Conservation (phyloP, 2,888 invertebrate species). For the Ptycholaimellus sp. region DNA sequence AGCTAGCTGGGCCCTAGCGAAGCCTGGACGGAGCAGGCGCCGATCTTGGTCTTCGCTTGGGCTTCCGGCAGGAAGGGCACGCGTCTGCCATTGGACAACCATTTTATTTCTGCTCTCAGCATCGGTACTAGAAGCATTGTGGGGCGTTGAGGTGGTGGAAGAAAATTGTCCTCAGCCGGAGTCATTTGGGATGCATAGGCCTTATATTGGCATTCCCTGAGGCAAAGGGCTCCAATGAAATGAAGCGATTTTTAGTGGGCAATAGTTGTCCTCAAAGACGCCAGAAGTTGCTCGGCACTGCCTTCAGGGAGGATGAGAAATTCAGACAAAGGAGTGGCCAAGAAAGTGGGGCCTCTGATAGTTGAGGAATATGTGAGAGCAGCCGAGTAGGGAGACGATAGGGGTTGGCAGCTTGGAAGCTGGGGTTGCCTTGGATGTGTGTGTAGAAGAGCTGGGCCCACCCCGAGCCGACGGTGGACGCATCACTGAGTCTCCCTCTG, state of each 20-base stretch:
- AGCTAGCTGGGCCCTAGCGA: slow-evolving; percentile 5
- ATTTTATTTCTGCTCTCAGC: no score
- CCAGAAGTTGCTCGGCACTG: no score
- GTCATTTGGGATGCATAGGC: no score
- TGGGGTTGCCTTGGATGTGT: slow-evolving; percentile 13
- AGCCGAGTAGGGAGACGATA: slow-evolving; percentile 26
- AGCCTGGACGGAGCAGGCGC: slow-evolving; percentile 13
- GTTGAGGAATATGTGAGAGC: slow-evolving; percentile 28
- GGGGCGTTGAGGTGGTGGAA: no score
- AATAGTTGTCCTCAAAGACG: no score
- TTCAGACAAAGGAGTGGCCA: no score
- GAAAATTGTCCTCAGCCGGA: no score
- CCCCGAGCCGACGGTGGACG: slow-evolving; percentile 13
- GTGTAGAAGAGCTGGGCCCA: slow-evolving; percentile 14
- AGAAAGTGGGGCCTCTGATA: slow-evolving; percentile 20
- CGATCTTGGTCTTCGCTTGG: slow-evolving; percentile 17
- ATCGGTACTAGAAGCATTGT: no score
- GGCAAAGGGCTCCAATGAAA: no score
- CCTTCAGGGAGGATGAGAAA: no score
- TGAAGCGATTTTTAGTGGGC: no score
- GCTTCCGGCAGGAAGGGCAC: slow-evolving; percentile 16
- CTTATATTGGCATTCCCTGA: no score
- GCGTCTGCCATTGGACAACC: neutral
- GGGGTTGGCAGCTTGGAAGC: slow-evolving; percentile 19
- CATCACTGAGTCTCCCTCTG: slow-evolving; percentile 12